These are phyloP conservation scores for Alectura lathami DNA, from an alignment of 2,113 vertebrate genomes.

Conservation along the genomic window DNA sequence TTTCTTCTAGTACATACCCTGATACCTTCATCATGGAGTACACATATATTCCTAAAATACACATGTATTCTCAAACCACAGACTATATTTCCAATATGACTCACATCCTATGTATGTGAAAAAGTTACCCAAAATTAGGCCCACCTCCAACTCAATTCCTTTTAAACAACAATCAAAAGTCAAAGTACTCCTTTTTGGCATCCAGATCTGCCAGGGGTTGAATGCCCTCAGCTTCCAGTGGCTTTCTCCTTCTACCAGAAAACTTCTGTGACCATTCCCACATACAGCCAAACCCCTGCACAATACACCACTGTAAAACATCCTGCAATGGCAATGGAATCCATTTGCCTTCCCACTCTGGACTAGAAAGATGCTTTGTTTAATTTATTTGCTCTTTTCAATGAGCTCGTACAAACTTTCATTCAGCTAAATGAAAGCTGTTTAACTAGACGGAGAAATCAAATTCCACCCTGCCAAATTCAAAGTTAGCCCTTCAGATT, in stretches of 20 bases:
- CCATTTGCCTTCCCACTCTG: not conserved
- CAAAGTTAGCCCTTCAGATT: not conserved
- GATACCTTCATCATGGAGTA: not conserved
- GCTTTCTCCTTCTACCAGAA: not conserved
- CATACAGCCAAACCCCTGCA: not conserved
- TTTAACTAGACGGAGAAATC: not conserved
- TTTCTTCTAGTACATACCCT: not conserved
- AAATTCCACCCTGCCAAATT: not conserved
- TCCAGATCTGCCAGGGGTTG: not conserved
- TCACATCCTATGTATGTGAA: slow-evolving; percentile 6
- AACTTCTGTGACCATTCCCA: not conserved
- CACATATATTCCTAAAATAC: slow-evolving; percentile 10
- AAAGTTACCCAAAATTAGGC: not conserved
- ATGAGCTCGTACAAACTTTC: not conserved
- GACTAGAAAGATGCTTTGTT: not conserved
- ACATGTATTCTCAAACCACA: not conserved
- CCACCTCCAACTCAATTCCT: not conserved
- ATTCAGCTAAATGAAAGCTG: not conserved
- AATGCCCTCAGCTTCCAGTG: not conserved
- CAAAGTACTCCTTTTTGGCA: not conserved
- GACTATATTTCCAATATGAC: not conserved
- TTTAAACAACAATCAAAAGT: not conserved
- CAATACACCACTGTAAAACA: not conserved
- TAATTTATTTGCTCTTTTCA: not conserved
- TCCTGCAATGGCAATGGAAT: not conserved